A percentile compares a stretch with the other conserved stretches of the same genome.
phyloP scores from a whole-genome alignment of 2,113 vertebrate species.

The Platysternon megacephalum region DNA sequence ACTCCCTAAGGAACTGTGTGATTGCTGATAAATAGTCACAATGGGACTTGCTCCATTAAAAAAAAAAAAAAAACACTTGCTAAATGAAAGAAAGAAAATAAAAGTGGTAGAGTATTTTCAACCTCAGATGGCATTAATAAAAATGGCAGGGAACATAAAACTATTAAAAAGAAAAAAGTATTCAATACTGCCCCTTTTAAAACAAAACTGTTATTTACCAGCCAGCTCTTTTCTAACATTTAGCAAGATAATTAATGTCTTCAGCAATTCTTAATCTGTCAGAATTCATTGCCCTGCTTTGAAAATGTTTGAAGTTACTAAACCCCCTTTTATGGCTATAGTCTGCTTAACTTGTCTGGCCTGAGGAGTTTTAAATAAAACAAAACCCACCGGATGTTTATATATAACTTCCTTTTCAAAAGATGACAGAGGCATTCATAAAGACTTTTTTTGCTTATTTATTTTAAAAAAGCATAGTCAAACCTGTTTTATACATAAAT shows the following conservation, averaged over 20 bases:
- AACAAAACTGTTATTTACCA: neutral
- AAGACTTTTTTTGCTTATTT: conserved; percentile 85
- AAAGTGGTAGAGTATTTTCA: neutral
- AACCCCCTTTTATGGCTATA: neutral
- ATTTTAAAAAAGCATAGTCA: conserved; percentile 83
- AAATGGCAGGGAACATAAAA: neutral
- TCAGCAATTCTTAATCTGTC: neutral
- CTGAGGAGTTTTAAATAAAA: conserved; percentile 44
- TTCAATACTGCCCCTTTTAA: neutral
- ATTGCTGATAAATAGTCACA: neutral
- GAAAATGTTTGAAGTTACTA: neutral
- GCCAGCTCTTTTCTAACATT: neutral
- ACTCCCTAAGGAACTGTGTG: neutral
- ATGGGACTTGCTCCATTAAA: neutral
- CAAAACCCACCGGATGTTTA: conserved; percentile 18
- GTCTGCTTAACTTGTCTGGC: conserved; percentile 33
- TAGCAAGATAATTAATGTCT: neutral
- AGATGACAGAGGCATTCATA: conserved; percentile 87
- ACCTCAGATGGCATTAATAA: neutral
- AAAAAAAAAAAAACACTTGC: neutral
- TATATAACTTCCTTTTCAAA: conserved; percentile 78
- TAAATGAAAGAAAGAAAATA: neutral
- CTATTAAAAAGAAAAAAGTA: neutral
- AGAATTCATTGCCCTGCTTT: neutral
- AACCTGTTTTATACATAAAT: conserved; percentile 84